Evolutionary conservation across 2,888 invertebrate species (phyloP), one percentile per base, ranked within the genome.

Genomic region (Pilophorus perplexus): DNA sequence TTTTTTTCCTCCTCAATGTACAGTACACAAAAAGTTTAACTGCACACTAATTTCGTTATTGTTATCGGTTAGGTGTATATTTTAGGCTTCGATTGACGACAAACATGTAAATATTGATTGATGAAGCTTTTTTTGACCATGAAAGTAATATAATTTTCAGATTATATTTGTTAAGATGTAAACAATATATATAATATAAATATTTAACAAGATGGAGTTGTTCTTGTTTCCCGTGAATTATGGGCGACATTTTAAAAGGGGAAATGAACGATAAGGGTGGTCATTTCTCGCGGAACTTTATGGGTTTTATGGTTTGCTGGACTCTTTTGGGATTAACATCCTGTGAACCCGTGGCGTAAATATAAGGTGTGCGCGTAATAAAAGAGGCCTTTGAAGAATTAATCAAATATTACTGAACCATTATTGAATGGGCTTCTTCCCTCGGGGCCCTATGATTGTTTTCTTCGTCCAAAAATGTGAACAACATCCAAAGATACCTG

Each of bases 81-180:
- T 44, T 62, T 62, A 46, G 20, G 44, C 33, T 48, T 22, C 40
- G 27, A 50, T 6, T 40, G 23, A 40, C 23, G 40, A 18, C n/a
- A 44, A 12, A 44, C 23, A 59, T 62, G 62, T 62, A 62, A 25
- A 62, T 62, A 62, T 20, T 42, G 20, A 23, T 33, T 62, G 62
- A 22, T 62, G 20, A n/a, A n/a, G n/a, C n/a, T n/a, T n/a, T n/a
- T 27, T 62, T 62, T 46, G 46, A 62, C 48, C 62, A 46, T 46
- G 27, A 48, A 44, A 62, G 38, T 46, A 46, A 62, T 62, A 62
- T 62, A 28, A 62, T 46, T 62, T 62, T 33, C 62, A 62, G 62
- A 62, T 62, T 62, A 46, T 62, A 46, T 62, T 62, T 62, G 62
- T 62, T 62, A 62, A 62, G 62, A 48, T 62, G 62, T 62, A 62